Conservation (phyloP, 2,888 invertebrate species). For the Danaus chrysippus region DNA sequence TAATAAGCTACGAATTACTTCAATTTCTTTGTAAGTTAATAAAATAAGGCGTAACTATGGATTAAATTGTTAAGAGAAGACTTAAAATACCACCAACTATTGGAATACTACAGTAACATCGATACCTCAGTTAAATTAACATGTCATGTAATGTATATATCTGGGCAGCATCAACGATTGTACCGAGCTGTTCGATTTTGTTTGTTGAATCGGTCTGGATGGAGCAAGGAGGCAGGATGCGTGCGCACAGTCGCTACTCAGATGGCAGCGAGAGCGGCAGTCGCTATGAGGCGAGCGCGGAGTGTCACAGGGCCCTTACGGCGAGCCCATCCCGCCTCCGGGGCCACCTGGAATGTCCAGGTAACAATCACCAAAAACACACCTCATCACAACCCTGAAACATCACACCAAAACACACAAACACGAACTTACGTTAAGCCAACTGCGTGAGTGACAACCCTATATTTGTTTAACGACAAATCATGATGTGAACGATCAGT, state of each 20-base stretch:
- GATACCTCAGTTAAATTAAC: neutral
- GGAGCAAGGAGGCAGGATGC: slow-evolving; percentile 67
- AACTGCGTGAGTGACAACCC: slow-evolving; percentile 8
- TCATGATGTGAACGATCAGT: slow-evolving; percentile 37
- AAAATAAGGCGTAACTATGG: too few relatives aligned
- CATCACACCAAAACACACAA: neutral
- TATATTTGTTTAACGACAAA: slow-evolving; percentile 29
- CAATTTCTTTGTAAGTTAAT: too few relatives aligned
- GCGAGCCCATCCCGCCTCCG: slow-evolving; percentile 87
- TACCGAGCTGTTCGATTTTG: slow-evolving; percentile 38
- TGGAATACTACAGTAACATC: too few relatives aligned
- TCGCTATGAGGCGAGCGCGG: slow-evolving; percentile 72
- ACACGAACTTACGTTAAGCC: neutral
- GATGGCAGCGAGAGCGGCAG: slow-evolving; percentile 54
- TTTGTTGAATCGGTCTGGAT: slow-evolving; percentile 42
- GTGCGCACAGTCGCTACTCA: slow-evolving; percentile 47
- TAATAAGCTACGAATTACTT: too few relatives aligned
- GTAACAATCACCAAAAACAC: slow-evolving; percentile 46
- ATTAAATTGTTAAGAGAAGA: too few relatives aligned
- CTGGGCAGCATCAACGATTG: slow-evolving; percentile 32
- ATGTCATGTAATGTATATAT: slow-evolving; percentile 17
- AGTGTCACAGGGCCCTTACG: slow-evolving; percentile 81
- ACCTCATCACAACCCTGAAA: slow-evolving; percentile 3
- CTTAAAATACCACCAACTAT: too few relatives aligned
- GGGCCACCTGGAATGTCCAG: slow-evolving; percentile 92